A percentile compares a stretch with the other conserved stretches of the same genome.
Conservation (phyloP, 2,888 invertebrate species). For the Meiosimyza decipiens region DNA sequence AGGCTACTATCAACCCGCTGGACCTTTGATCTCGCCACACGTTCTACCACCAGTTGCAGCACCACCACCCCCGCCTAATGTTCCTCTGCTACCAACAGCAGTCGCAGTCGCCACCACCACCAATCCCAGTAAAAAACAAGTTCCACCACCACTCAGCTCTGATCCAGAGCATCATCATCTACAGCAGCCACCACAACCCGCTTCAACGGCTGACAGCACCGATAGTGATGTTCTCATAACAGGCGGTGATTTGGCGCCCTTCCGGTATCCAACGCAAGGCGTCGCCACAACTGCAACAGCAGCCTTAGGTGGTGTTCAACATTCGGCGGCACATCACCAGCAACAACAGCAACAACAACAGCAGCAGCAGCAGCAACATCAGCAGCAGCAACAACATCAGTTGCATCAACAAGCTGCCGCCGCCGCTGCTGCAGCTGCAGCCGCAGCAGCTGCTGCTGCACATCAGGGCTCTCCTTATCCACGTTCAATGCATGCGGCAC, state of each 20-base stretch:
- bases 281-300: conserved; percentile 39
- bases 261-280: conserved; percentile 55
- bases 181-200: conserved; percentile 42
- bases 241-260: conserved; percentile 59
- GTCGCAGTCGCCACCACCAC: conserved; percentile 31
- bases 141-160: conserved; percentile 62
- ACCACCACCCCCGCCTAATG: conserved; percentile 52
- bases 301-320: conserved; percentile 22
- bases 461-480: conserved; percentile 63
- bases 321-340: conserved; percentile 42
- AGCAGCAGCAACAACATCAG: conserved; percentile 59
- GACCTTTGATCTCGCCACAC: conserved; percentile 83
- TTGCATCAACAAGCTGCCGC: conserved; percentile 55
- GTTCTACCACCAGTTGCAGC: conserved; percentile 69
- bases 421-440: conserved; percentile 58
- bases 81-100: conserved; percentile 47
- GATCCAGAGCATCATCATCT: conserved; percentile 60
- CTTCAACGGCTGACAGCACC: conserved; percentile 53
- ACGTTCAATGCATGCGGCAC: conserved; percentile 63
- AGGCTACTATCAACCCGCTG: conserved; percentile 94
- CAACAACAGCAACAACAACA: conserved; percentile 44
- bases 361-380: conserved; percentile 53
- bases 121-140: conserved; percentile 39
- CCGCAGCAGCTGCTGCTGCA: conserved; percentile 61
- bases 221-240: conserved; percentile 58